Base-by-base conservation (phyloP, 2,888 invertebrate genomes). In the Dioctria rufipes region DNA sequence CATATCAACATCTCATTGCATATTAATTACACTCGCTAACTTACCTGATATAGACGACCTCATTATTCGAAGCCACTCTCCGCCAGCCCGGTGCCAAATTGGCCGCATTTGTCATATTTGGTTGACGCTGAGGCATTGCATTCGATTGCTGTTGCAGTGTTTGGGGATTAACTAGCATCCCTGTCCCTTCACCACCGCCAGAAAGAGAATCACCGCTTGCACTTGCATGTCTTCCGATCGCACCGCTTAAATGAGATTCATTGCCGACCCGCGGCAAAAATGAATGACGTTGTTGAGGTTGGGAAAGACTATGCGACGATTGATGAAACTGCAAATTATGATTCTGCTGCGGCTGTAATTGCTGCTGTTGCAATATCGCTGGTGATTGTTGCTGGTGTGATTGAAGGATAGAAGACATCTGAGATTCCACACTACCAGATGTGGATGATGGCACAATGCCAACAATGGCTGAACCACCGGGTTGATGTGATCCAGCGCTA, bases 51-150 rank as follows among this genome's bases (percentile, higher is more conserved):
- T 95, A 95, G 86, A 94, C 92, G 88, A 95, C 91, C 88, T 92
- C 91, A 85, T 93, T 93, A 88, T 93, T 93, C 87, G 92, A 92
- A 85, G 92, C 90, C 84, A 93, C 90, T 87, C 95, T 91, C 88
- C 93, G 94, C 95, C 95, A 95, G 83, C 95, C 95, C 85, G 92
- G 92, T 84, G 95, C 95, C 86, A 94, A 93, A 85, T 92, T 89
- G 81, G 88, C 87, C 80, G 84, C 60, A 79, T 75, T 84, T 13
- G 40, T 51, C 46, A 40, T 40, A 8, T 42, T 40, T 42, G 40
- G 25, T 46, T 42, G 65, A 13, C 42, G 66, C 25, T 65, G 78
- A 13, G 39, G 40, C 40, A 43, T 77, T 77, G 86, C 80, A 54
- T 25, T 75, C 65, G 58, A 85, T 4, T 83, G 83, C 75, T 81